Base-by-base conservation (phyloP, 2,113 vertebrate genomes). In the Eclectus roratus region DNA sequence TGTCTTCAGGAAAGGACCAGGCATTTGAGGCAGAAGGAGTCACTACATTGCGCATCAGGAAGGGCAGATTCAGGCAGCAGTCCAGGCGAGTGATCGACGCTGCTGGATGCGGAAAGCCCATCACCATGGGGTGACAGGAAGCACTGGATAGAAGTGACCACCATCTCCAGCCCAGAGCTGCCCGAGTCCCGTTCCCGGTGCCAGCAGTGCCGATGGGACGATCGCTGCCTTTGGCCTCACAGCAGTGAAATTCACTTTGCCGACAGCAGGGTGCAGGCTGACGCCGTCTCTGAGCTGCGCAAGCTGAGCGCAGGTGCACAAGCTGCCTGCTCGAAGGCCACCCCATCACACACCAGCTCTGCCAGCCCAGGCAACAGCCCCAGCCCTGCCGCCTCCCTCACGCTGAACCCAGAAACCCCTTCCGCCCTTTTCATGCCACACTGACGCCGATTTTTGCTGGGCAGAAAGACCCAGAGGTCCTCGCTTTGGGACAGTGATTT, bases 131-230 rank as follows among this genome's bases (percentile, higher is more conserved):
- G 15, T 81, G 61, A 24, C 55, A 64, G n/a, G 29, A 63, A 78
- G 52, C 55, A 47, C 7, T 17, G 28, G 50, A 44, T 28, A 58
- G 77, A 20, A 29, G 15, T 69, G 35, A 55, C 24, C 43, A 49
- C 13, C 41, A 2, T 13, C 23, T 69, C 17, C 86, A 86, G 24
- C 10, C 28, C 33, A 20, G 60, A 11, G 33, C 44, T 28, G 11
- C 39, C 17, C 2, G 25, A 41, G 37, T 8, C 10, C 66, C 20
- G 0, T 7, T 11, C 2, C 0, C 33, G 13, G 33, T 17, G 15
- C 31, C 44, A 29, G 72, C 16, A 52, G 4, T 9, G 13, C 24
- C 33, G 43, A n/a, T 1, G 4, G 31, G 17, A 16, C 2, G 5
- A 2, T 31, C n/a, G 58, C 2, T 37, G 43, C n/a, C 61, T 60